Conservation (phyloP, 2,797 vertebrate genomes). For the Ciconia nigra region DNA sequence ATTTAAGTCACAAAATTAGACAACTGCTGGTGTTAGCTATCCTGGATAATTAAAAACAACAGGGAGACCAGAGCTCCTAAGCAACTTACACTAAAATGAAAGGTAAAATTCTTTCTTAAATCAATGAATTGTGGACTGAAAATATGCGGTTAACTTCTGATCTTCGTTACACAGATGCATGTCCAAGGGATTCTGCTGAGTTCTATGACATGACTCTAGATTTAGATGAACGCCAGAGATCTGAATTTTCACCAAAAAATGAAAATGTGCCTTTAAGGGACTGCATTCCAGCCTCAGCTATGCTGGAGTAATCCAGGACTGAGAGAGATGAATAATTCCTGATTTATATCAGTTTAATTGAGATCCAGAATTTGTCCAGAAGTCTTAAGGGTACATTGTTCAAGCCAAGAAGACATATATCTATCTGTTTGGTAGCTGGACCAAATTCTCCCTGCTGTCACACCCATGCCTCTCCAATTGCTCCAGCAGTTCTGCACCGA, state of each 20-base stretch:
- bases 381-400: background rate
- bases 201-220: background rate
- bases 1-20: conserved; percentile 54
- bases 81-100: conserved; percentile 14
- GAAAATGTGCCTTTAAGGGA: conserved; percentile 5
- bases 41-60: background rate
- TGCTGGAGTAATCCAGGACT: background rate
- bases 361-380: conserved; percentile 31
- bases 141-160: background rate
- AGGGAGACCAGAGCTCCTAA: background rate
- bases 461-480: background rate
- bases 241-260: background rate
- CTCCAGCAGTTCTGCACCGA: background rate
- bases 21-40: conserved; percentile 67
- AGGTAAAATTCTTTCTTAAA: background rate
- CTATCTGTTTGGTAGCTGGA: background rate
- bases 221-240: background rate
- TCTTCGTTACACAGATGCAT: background rate
- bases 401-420: background rate
- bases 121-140: background rate
- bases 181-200: background rate
- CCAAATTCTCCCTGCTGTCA: conserved; percentile 3
- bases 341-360: conserved; percentile 24
- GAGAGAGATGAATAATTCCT: background rate
- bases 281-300: background rate